Evolutionary conservation across 2,113 vertebrate species (phyloP).

Genomic region (Rhea americana): DNA sequence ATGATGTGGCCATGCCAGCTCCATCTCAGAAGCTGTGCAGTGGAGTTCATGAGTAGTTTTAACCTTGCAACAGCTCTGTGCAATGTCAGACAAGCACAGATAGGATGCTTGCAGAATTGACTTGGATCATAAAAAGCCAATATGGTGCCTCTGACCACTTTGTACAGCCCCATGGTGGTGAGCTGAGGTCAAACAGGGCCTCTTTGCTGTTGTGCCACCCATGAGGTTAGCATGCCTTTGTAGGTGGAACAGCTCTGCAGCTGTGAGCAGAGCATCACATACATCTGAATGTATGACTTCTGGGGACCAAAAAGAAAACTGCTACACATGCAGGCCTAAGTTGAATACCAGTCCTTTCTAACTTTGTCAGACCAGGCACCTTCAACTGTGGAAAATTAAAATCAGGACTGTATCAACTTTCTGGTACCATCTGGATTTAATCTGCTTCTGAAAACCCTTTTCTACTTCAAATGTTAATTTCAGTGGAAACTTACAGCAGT

Average conservation of each 20-base stretch:
- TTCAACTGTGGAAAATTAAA: neutral
- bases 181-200: neutral
- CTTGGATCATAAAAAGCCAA: neutral
- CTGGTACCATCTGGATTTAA: neutral
- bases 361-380: neutral
- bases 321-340: neutral
- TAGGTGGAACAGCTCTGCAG: neutral
- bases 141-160: neutral
- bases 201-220: neutral
- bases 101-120: neutral
- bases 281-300: neutral
- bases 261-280: fast-evolving
- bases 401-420: neutral
- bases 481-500: neutral
- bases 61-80: neutral
- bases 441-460: neutral
- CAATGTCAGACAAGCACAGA: too few relatives aligned
- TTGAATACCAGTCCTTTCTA: neutral
- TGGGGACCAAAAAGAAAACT: neutral
- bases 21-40: neutral
- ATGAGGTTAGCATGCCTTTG: neutral
- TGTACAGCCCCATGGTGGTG: neutral
- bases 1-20: neutral
- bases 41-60: fast-evolving
- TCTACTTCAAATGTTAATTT: neutral